Conservation (phyloP, 2,113 vertebrate genomes). For the human (Homo sapiens) region DNA sequence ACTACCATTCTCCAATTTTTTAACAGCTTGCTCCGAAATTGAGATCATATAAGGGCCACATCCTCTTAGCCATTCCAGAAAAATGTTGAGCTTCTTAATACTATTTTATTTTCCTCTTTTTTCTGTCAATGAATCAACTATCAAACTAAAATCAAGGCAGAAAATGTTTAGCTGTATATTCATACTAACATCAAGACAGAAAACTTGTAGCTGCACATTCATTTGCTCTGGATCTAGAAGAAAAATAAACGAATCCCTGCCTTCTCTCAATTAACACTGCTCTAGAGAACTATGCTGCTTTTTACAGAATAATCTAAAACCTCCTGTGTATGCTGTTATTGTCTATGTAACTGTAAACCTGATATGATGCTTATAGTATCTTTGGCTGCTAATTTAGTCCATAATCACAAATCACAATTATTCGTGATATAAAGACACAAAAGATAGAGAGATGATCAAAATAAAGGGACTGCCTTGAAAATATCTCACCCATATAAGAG, state of each 20-base stretch:
- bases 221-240: not conserved
- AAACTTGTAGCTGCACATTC: not conserved
- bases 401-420: not conserved
- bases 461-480: not conserved
- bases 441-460: not conserved
- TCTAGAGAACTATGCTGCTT: not conserved
- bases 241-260: not conserved
- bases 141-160: not conserved
- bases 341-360: not conserved
- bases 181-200: not conserved
- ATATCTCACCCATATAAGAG: not conserved
- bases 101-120: not conserved
- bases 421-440: not conserved
- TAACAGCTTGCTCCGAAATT: not conserved
- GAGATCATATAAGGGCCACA: not conserved
- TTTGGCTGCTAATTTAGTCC: not conserved
- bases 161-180: not conserved
- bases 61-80: not conserved
- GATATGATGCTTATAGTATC: not conserved
- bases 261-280: not conserved
- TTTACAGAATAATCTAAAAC: not conserved
- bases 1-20: not conserved
- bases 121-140: not conserved
- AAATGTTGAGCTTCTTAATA: not conserved
- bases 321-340: not conserved